Base-by-base conservation (phyloP, 2,113 vertebrate genomes). In the Isurus oxyrinchus region DNA sequence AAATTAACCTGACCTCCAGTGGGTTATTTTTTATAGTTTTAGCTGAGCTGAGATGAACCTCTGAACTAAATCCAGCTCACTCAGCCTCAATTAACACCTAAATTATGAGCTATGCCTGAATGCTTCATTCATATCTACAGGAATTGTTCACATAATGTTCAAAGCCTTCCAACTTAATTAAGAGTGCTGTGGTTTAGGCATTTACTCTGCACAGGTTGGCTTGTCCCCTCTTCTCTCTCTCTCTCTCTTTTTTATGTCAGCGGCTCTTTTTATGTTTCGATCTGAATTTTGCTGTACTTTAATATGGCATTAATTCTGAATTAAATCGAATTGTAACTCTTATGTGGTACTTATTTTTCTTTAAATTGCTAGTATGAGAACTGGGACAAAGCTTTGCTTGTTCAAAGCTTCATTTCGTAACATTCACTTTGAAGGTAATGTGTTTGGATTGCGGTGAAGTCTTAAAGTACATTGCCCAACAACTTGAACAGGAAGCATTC, bases 401-500 rank as follows among this genome's bases (percentile, higher is more conserved):
- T 76, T 95, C 66, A 55, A 95, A 72, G 94, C 44, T 55, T 49
- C n/a, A 95, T 95, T 72, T 95, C 49, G 94, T 40, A 95, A 95
- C 94, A 53, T 95, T 72, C 23, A 95, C 63, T 95, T 95, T 95
- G 94, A 95, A 95, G 40, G 66, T 76, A 72, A 76, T 49, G 44
- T 95, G 67, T 72, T 95, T 95, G 49, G 67, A 69, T 95, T 95
- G 49, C 35, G 94, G 44, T 95, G 66, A 66, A 53, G 63, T 53
- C 63, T 69, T 44, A 95, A 53, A 69, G 66, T 95, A 49, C 67
- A 72, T 95, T 95, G 67, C 67, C 67, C 94, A 72, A 95, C 67
- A 53, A 76, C 66, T 95, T 72, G 25, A 95, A 95, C 94, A 95
- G 94, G 67, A 95, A 95, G 67, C 94, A 72, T 95, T 95, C 94